Conservation (phyloP, 92 coral and sea anemone species). For the Epizoanthus stellaris region DNA sequence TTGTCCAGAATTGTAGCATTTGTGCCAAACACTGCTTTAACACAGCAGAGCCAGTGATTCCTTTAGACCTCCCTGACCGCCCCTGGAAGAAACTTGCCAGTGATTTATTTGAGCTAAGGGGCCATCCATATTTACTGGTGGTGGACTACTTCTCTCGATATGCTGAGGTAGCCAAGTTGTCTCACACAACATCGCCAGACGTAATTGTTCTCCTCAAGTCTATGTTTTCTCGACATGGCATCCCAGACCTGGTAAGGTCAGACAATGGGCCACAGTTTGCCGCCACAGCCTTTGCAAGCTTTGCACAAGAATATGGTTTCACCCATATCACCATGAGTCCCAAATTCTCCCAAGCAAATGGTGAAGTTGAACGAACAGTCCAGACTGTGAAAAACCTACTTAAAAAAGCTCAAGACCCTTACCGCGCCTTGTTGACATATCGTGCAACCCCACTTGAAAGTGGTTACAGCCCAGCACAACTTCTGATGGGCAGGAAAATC, state of each 20-base stretch:
- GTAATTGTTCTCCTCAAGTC: conserved; percentile 34
- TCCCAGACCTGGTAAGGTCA: conserved; percentile 42
- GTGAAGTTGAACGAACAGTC: conserved; percentile 59
- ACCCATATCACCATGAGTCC: conserved; percentile 62
- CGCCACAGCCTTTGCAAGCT: conserved; percentile 49
- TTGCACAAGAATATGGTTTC: conserved; percentile 58
- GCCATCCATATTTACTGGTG: no score
- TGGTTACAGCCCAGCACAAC: conserved; percentile 37
- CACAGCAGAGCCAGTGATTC: no score
- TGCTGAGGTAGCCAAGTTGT: no score
- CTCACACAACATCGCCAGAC: conserved; percentile 5
- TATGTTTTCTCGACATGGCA: conserved; percentile 50
- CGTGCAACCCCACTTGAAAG: conserved; percentile 40
- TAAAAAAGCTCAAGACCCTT: conserved; percentile 46
- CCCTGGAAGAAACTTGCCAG: no score
- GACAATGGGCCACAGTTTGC: conserved; percentile 51
- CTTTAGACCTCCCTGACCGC: no score
- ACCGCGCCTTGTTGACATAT: conserved; percentile 18
- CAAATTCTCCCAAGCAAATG: conserved; percentile 28
- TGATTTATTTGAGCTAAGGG: no score
- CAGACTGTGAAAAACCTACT: conserved; percentile 35
- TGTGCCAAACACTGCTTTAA: no score
- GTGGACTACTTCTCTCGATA: no score
- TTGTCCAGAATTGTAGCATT: conserved; percentile 28
- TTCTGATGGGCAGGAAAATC: conserved; percentile 30